Evolutionary conservation across 2,113 vertebrate species (phyloP).

Genomic region (rabbit (Oryctolagus cuniculus)): mOryCun1.1 NC_091445.1:62479501-62480000

Average conservation of each 20-base stretch:
- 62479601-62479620: background rate
- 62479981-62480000: slow-evolving; percentile 13
- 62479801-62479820: slow-evolving; percentile 47
- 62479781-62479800: slow-evolving; percentile 22
- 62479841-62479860: slow-evolving; percentile 30
- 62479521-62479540: background rate
- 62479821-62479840: slow-evolving; percentile 53
- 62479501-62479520: background rate
- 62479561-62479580: slow-evolving; percentile 28
- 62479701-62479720: slow-evolving; percentile 65
- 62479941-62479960: slow-evolving; percentile 22
- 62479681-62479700: slow-evolving; percentile 69
- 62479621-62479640: slow-evolving; percentile 47
- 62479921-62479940: slow-evolving; percentile 35
- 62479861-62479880: slow-evolving; percentile 54
- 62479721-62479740: slow-evolving; percentile 59
- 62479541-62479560: slow-evolving; percentile 44
- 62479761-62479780: slow-evolving; percentile 63
- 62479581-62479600: background rate
- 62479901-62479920: slow-evolving; percentile 44
- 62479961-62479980: background rate
- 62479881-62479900: slow-evolving; percentile 56
- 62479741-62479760: slow-evolving; percentile 68
- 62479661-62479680: slow-evolving; percentile 73
- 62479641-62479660: slow-evolving; percentile 73